Percentiles rank a stretch among this genome's conserved stretches.
phyloP scores from a whole-genome alignment of 2,113 vertebrate genomes.

The Gadus chalcogrammus region DNA sequence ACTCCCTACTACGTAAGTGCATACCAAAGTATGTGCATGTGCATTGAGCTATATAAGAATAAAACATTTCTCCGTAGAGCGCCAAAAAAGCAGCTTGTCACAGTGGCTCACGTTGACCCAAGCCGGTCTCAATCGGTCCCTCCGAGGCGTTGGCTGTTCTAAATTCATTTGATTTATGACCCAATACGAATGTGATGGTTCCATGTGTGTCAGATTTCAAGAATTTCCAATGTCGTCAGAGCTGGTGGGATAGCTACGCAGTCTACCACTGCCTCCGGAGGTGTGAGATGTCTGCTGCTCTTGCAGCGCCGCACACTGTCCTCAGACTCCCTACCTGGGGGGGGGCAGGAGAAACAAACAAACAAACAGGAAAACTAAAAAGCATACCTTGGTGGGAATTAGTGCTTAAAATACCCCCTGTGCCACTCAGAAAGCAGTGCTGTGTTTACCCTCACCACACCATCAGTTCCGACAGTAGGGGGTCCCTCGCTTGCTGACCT shows the following conservation, averaged over 20 bases:
- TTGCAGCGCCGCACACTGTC: constrained; percentile 12
- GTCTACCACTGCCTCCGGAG: constrained; percentile 30
- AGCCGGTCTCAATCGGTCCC: constrained; percentile 16
- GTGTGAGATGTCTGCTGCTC: constrained; percentile 50
- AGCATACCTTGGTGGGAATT: constrained; percentile 42
- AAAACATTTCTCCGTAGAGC: too few species aligned
- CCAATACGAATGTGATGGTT: constrained; percentile 14
- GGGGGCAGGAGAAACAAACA: neutral
- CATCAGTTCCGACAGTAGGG: constrained; percentile 22
- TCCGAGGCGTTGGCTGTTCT: neutral
- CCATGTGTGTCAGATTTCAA: constrained; percentile 40
- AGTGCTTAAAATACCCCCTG: constrained; percentile 38
- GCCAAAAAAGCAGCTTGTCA: constrained; percentile 9
- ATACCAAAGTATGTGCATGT: too few species aligned
- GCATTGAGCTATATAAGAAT: too few species aligned
- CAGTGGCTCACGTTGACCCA: constrained; percentile 4
- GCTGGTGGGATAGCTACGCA: constrained; percentile 26
- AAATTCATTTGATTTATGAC: constrained; percentile 19
- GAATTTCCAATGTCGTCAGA: constrained; percentile 49
- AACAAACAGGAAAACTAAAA: constrained; percentile 1
- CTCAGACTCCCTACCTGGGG: constrained; percentile 23
- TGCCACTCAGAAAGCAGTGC: constrained; percentile 1
- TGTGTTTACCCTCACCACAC: constrained; percentile 42
- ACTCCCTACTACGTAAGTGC: too few species aligned
- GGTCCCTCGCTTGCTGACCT: constrained; percentile 41